These are phyloP conservation scores for Sisor rabdophorus DNA, from an alignment of 2,113 vertebrate genomes.

Conservation along the genomic window DNA sequence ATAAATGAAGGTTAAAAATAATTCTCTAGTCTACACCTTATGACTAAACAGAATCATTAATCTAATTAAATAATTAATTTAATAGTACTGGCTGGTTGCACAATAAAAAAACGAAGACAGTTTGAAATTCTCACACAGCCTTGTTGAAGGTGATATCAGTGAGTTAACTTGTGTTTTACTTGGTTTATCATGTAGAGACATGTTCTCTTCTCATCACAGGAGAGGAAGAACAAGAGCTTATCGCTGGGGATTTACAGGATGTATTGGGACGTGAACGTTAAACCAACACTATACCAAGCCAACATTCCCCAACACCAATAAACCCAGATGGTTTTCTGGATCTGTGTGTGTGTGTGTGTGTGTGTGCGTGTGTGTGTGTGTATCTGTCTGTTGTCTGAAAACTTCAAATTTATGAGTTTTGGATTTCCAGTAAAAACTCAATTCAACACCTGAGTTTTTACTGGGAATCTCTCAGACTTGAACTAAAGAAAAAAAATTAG, in stretches of 20 bases:
- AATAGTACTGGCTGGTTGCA: background rate
- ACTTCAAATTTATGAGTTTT: background rate
- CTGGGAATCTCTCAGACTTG: background rate
- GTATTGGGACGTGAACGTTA: background rate
- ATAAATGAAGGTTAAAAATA: background rate
- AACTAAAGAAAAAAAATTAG: background rate
- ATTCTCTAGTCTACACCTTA: background rate
- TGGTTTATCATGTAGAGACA: conserved; percentile 9
- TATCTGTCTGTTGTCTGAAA: background rate
- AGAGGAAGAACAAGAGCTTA: conserved; percentile 17
- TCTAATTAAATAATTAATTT: background rate
- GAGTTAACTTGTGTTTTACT: background rate
- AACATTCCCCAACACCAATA: background rate
- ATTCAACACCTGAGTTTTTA: background rate
- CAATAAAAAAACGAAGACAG: no score
- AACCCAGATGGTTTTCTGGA: background rate
- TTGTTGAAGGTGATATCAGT: background rate
- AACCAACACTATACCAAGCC: background rate
- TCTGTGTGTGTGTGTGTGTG: background rate
- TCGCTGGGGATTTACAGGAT: conserved; percentile 14
- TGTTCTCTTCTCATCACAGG: conserved; percentile 1
- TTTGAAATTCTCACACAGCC: no score
- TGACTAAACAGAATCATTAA: background rate
- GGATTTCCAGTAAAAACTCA: no score
- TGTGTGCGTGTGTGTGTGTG: no score